These are phyloP conservation scores for Venusia cambrica DNA, from an alignment of 2,888 invertebrate species.

Conservation along the genomic window DNA sequence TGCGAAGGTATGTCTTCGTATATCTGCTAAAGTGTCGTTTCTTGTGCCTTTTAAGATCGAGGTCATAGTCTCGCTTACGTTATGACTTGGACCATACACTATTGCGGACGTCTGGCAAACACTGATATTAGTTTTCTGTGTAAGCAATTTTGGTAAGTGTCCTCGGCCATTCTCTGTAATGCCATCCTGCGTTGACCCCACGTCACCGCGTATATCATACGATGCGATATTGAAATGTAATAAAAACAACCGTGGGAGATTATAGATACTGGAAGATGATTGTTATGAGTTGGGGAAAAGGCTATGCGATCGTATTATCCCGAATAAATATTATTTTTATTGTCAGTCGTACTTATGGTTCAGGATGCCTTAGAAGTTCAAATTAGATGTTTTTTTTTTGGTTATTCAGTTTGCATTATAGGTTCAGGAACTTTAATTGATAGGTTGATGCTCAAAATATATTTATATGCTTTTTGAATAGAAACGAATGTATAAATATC, in stretches of 20 bases:
- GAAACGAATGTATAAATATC: no score
- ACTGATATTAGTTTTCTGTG: slow-evolving; percentile 80
- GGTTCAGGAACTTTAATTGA: no score
- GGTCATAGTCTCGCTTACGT: slow-evolving; percentile 2
- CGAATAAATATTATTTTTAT: no score
- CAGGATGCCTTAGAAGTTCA: no score
- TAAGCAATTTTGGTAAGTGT: slow-evolving; percentile 79
- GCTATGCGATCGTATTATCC: no score
- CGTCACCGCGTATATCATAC: slow-evolving; percentile 49
- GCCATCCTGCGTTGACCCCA: slow-evolving; percentile 48
- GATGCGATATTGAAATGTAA: slow-evolving; percentile 63
- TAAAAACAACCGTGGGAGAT: slow-evolving; percentile 40
- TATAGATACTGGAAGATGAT: slow-evolving; percentile 21
- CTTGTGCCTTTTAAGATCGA: no score
- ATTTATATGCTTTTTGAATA: no score
- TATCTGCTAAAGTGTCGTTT: no score
- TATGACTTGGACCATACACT: slow-evolving; percentile 38
- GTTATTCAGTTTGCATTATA: no score
- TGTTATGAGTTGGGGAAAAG: background rate
- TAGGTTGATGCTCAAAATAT: no score
- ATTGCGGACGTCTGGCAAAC: slow-evolving; percentile 69
- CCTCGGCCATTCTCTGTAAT: slow-evolving; percentile 69
- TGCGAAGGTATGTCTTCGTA: slow-evolving; percentile 14
- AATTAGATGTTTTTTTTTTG: no score
- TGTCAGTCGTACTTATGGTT: no score